Conservation (phyloP, 2,888 invertebrate genomes). For the Trichogramma evanescens region DNA sequence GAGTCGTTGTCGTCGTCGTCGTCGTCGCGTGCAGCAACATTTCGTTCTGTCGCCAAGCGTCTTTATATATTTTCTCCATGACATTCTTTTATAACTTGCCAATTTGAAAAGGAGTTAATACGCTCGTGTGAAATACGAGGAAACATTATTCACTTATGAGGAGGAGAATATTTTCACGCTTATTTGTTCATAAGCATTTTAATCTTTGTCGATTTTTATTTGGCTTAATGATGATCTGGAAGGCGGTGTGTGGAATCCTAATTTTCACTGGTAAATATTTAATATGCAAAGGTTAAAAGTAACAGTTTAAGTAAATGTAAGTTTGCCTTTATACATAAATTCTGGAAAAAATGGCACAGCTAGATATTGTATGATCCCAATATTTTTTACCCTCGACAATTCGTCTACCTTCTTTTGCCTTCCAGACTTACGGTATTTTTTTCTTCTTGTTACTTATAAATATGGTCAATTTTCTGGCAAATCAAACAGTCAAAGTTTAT, state of each 20-base stretch:
- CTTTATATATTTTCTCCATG: neutral
- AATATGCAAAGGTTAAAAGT: neutral
- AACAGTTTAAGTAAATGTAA: constrained; percentile 3
- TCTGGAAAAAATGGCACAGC: neutral
- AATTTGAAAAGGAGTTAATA: neutral
- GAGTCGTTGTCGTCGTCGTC: neutral
- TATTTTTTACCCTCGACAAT: constrained; percentile 10
- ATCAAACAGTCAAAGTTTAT: too few relatives aligned
- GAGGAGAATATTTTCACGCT: too few relatives aligned
- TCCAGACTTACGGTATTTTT: too few relatives aligned
- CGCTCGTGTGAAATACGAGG: too few relatives aligned
- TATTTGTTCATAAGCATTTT: too few relatives aligned
- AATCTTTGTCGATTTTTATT: too few relatives aligned
- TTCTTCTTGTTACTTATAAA: too few relatives aligned
- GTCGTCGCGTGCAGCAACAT: constrained; percentile 23
- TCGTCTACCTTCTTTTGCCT: constrained; percentile 7
- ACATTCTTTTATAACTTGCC: neutral
- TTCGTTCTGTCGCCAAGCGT: constrained; percentile 5
- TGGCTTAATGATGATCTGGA: too few relatives aligned
- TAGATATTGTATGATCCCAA: constrained; percentile 8
- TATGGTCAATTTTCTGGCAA: too few relatives aligned
- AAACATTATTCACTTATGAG: too few relatives aligned
- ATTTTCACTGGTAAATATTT: too few relatives aligned
- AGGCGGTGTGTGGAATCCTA: too few relatives aligned
- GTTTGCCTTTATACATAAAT: neutral